These are phyloP conservation scores for Drosophila sulfurigaster DNA, from an alignment of 1,140 invertebrate genomes.

Conservation along the genomic window DNA sequence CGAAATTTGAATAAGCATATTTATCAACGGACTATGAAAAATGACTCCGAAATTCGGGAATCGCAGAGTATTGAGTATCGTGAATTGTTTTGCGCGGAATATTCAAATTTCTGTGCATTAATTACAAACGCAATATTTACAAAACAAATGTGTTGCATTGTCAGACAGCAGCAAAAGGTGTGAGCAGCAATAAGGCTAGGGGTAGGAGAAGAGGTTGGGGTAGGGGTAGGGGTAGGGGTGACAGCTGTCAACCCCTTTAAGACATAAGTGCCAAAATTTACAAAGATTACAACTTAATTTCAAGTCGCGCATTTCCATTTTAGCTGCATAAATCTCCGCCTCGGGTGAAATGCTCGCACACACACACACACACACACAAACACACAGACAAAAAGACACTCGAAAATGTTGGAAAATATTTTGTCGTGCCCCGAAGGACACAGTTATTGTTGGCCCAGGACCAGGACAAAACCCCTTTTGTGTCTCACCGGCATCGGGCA, in stretches of 20 bases:
- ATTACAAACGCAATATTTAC: conserved; percentile 84
- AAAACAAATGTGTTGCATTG: conserved; percentile 84
- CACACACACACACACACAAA: neutral
- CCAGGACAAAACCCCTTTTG: conserved; percentile 39
- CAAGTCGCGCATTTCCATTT: conserved; percentile 71
- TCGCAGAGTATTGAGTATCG: neutral
- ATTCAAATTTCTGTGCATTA: conserved; percentile 67
- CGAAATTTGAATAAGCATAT: conserved; percentile 62
- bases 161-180: conserved; percentile 49
- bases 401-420: conserved; percentile 74
- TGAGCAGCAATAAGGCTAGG: conserved; percentile 25
- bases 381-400: conserved; percentile 60
- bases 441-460: conserved; percentile 18
- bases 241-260: conserved; percentile 72
- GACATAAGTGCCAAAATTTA: conserved; percentile 70
- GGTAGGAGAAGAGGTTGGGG: too few species aligned
- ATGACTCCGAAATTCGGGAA: conserved; percentile 9
- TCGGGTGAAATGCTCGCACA: neutral
- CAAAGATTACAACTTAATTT: conserved; percentile 84
- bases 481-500: conserved; percentile 26
- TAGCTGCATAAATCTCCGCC: conserved; percentile 74
- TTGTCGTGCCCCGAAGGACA: conserved; percentile 59
- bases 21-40: conserved; percentile 55
- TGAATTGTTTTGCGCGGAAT: neutral
- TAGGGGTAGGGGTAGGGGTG: conserved; percentile 25